Base-by-base conservation (phyloP, 2,888 invertebrate species). In the Acronicta leporina region DNA sequence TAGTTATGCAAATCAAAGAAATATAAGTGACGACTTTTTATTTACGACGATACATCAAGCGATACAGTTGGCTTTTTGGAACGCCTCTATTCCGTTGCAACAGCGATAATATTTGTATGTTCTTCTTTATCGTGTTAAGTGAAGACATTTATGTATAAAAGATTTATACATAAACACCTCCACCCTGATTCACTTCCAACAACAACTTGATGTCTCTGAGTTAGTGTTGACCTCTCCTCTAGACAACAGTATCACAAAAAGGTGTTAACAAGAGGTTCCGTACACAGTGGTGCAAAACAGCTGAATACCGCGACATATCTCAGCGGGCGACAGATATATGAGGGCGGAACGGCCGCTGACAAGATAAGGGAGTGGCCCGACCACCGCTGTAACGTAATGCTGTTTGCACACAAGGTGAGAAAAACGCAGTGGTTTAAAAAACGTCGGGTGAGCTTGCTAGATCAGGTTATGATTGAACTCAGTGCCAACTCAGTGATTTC, bases 351-450 rank as follows among this genome's bases (percentile, higher is more conserved):
- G 78, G 65, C 56, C 43, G 47, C 25, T 53, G 53, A 84, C 83
- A 75, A 73, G 84, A 79, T 80, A 82, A 77, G 67, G 82, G 84
- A 77, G 80, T 82, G 83, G 75, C 40, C 43, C 48, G n/a, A 41
- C 27, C 50, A 68, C 48, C 44, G 45, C 53, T 50, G 52, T 48
- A 60, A 62, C 38, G 57, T 45, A 54, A 51, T 48, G 55, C 43
- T 20, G 30, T 43, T 42, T 56, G 59, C 63, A 59, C 64, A 75
- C 62, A 63, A 33, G 7, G 15, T 16, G 4, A 0, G 20, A n/a
- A 62, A 68, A 63, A 65, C 54, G 65, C 30, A 5, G 43, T 64
- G 49, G 38, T 48, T 50, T 43, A 38, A 38, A 38, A 38, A 38
- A 38, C 5, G 33, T 2, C 4, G 33, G 11, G 11, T 30, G 30